phyloP scores from a whole-genome alignment of 1,140 invertebrate genomes.

The Goniozus legneri region DNA sequence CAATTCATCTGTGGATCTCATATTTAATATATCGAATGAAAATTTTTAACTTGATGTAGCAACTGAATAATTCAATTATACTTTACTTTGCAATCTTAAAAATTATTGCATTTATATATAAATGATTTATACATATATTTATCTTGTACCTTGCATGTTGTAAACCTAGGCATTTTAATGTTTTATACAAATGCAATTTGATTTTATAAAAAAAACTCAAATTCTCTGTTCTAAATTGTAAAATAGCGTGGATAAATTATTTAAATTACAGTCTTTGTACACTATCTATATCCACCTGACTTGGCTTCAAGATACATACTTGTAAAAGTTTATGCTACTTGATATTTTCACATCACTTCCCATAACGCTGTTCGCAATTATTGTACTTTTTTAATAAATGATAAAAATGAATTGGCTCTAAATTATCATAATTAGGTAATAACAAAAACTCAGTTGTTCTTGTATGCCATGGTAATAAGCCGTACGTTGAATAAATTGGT shows the following conservation, averaged over 20 bases:
- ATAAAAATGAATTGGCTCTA: slow-evolving; percentile 57
- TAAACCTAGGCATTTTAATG: too few species aligned
- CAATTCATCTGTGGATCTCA: not conserved
- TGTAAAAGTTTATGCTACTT: slow-evolving; percentile 10
- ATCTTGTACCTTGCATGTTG: too few species aligned
- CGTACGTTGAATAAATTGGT: slow-evolving; percentile 57
- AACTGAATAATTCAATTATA: not conserved
- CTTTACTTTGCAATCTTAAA: not conserved
- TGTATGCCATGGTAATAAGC: slow-evolving; percentile 69
- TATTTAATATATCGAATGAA: not conserved
- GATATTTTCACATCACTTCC: slow-evolving; percentile 54
- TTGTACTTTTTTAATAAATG: slow-evolving; percentile 59
- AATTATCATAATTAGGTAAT: slow-evolving; percentile 53
- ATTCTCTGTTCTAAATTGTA: slow-evolving; percentile 3
- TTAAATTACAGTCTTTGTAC: slow-evolving; percentile 17
- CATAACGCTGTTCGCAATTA: slow-evolving; percentile 66
- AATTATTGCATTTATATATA: not conserved
- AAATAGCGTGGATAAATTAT: slow-evolving; percentile 16
- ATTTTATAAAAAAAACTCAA: not conserved
- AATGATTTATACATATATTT: not conserved
- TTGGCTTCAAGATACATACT: too few species aligned
- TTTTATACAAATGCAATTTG: not conserved
- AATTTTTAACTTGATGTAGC: not conserved
- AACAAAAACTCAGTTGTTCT: slow-evolving; percentile 66
- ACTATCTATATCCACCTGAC: slow-evolving; percentile 7